phyloP scores from a whole-genome alignment of 2,888 invertebrate species.

The Apocheima hispidaria region DNA sequence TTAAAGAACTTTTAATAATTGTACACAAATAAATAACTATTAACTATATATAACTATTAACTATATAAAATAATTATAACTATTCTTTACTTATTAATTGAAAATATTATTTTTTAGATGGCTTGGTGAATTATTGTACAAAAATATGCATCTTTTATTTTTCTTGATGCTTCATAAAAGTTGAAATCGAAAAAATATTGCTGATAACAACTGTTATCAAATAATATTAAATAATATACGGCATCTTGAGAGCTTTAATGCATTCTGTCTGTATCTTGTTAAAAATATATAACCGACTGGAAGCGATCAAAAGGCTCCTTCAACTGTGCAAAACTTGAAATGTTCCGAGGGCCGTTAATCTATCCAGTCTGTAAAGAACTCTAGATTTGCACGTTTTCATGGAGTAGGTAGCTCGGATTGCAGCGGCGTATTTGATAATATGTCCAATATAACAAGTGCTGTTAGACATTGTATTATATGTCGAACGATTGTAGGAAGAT shows the following conservation, averaged over 20 bases:
- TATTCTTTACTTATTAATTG: no score
- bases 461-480: conserved; percentile 12
- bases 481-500: conserved; percentile 45
- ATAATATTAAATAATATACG: not conserved
- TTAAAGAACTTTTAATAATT: no score
- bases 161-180: no score
- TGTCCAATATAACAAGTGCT: conserved; percentile 36
- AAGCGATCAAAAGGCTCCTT: conserved; percentile 68
- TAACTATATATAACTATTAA: no score
- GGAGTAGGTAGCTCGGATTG: conserved; percentile 35
- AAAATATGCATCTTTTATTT: no score
- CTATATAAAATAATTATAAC: no score
- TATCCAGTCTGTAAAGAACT: conserved; percentile 52
- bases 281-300: conserved; percentile 49
- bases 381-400: conserved; percentile 12
- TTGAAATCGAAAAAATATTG: no score
- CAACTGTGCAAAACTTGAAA: conserved; percentile 62
- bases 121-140: no score
- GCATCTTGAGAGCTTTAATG: conserved; percentile 5
- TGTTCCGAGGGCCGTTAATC: conserved; percentile 55
- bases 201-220: not conserved
- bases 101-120: no score
- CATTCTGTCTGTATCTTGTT: conserved; percentile 24
- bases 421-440: conserved; percentile 50
- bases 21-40: no score